phyloP scores from a whole-genome alignment of 1,140 invertebrate species.

The Drosophila varians region DNA sequence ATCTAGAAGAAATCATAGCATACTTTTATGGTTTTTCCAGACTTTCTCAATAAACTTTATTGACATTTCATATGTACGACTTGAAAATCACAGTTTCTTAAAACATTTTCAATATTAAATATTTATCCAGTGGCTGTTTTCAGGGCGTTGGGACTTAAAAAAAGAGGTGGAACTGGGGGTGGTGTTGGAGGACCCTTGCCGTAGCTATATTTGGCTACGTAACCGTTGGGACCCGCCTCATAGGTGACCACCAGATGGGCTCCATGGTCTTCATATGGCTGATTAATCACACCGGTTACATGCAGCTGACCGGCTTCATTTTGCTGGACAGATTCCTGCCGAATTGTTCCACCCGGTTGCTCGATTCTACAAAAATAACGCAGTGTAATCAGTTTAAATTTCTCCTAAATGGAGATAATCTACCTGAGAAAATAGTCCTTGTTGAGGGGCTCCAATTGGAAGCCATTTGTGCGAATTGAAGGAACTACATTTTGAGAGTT shows the following conservation, averaged over 20 bases:
- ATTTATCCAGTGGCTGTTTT: conserved; percentile 15
- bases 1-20: neutral
- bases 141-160: conserved; percentile 13
- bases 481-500: conserved; percentile 34
- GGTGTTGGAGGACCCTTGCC: conserved; percentile 15
- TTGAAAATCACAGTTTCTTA: neutral
- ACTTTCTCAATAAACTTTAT: neutral
- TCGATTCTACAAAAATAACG: conserved; percentile 14
- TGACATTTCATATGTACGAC: neutral
- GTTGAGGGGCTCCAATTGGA: conserved; percentile 35
- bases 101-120: no score
- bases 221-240: conserved; percentile 43
- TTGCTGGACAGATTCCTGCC: conserved; percentile 35
- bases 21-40: neutral
- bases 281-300: conserved; percentile 23
- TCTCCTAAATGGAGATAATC: neutral
- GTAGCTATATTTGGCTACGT: conserved; percentile 44
- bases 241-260: conserved; percentile 27
- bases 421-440: conserved; percentile 52
- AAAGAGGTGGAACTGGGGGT: neutral
- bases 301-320: conserved; percentile 28
- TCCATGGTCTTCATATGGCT: conserved; percentile 20
- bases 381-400: no score
- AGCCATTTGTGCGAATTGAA: conserved; percentile 38
- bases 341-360: conserved; percentile 18